Evolutionary conservation across 2,888 invertebrate genomes (phyloP).

Genomic region (Listrodromus nycthemerus): DNA sequence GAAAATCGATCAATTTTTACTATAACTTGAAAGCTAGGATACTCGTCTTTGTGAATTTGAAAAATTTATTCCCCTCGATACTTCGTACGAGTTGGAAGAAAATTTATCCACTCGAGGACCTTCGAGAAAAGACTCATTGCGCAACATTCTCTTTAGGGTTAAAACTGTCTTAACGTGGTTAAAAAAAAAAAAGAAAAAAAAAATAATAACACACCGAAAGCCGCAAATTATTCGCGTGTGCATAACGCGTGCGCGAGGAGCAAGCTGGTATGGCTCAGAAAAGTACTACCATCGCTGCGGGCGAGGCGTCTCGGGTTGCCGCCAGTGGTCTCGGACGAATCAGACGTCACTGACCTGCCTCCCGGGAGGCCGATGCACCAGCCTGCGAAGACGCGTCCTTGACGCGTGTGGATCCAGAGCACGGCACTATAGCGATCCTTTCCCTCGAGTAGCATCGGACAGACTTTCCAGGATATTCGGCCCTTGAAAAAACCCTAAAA

Average conservation of each 20-base stretch:
- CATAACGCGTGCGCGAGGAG: slow-evolving; percentile 15
- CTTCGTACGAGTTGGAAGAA: too few species aligned
- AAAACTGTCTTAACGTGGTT: not conserved
- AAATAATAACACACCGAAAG: not conserved
- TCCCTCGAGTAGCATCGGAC: slow-evolving; percentile 34
- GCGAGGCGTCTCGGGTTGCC: slow-evolving; percentile 60
- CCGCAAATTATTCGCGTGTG: slow-evolving; percentile 8
- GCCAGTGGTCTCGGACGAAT: slow-evolving; percentile 69
- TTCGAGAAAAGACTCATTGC: not conserved
- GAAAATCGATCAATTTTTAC: not conserved
- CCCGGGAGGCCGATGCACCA: slow-evolving; percentile 72
- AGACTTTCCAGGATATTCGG: slow-evolving; percentile 2
- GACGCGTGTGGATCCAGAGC: slow-evolving; percentile 66
- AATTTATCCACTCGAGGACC: not conserved
- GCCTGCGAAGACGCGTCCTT: slow-evolving; percentile 67
- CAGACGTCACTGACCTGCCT: slow-evolving; percentile 76
- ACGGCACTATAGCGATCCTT: slow-evolving; percentile 50
- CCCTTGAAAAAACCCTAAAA: not conserved
- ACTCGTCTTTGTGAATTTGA: not conserved
- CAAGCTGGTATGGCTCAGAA: slow-evolving; percentile 31
- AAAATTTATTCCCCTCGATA: too few species aligned
- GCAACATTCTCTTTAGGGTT: not conserved
- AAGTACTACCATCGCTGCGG: slow-evolving; percentile 49
- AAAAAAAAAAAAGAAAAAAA: not conserved
- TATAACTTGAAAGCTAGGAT: not conserved